Evolutionary conservation across 2,888 invertebrate genomes (phyloP).

Genomic region (Brachypalpus laphriformis): DNA sequence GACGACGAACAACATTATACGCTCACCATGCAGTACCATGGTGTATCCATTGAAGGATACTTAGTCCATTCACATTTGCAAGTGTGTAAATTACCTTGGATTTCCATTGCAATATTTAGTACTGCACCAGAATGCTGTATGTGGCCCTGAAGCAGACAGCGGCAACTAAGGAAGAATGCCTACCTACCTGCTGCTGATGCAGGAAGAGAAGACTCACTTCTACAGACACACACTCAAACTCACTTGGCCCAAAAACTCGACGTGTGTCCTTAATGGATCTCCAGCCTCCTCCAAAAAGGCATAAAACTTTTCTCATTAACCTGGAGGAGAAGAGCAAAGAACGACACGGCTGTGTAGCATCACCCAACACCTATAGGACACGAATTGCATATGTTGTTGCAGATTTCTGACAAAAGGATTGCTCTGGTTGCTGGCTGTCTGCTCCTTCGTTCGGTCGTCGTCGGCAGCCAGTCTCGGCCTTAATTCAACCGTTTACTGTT

Average conservation of each 20-base stretch:
- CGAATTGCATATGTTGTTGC: conserved; percentile 70
- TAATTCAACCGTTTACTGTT: conserved; percentile 66
- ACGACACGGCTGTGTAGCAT: conserved; percentile 32
- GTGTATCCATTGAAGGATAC: conserved; percentile 61
- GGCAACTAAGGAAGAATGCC: conserved; percentile 47
- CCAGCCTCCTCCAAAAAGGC: conserved; percentile 77
- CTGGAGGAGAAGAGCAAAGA: conserved; percentile 59
- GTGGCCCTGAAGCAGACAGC: conserved; percentile 16
- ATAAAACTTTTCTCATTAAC: conserved; percentile 82
- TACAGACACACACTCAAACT: conserved; percentile 10
- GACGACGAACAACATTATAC: conserved; percentile 12
- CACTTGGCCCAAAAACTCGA: conserved; percentile 56
- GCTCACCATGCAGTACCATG: background rate
- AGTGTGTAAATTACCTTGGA: conserved; percentile 72
- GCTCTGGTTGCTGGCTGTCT: conserved; percentile 38
- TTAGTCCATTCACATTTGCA: conserved; percentile 68
- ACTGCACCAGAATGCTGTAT: conserved; percentile 50
- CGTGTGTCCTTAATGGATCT: conserved; percentile 74
- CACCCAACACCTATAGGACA: conserved; percentile 66
- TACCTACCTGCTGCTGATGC: conserved; percentile 32
- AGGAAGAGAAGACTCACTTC: conserved; percentile 24
- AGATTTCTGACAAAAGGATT: conserved; percentile 66
- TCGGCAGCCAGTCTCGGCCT: conserved; percentile 23
- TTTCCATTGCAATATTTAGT: conserved; percentile 70
- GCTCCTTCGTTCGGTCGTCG: background rate